Evolutionary conservation across 2,113 vertebrate species (phyloP).

Genomic region (Eubucco bourcierii): DNA sequence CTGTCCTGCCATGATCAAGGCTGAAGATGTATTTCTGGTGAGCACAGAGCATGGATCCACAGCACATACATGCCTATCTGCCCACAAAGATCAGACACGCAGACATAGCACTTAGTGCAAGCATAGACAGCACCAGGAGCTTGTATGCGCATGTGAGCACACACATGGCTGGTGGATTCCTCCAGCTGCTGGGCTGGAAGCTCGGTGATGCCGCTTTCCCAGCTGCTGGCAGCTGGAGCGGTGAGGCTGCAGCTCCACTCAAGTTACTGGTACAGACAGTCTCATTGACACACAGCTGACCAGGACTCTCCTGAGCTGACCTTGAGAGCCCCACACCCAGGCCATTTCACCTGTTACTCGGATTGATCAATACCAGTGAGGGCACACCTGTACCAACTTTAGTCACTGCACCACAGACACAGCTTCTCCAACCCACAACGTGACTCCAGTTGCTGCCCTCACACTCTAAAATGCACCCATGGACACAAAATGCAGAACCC

Average conservation of each 20-base stretch:
- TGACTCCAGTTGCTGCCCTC: neutral
- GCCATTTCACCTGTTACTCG: neutral
- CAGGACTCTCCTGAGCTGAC: neutral
- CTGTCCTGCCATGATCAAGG: neutral
- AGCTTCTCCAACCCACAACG: fast-evolving
- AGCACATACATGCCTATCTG: fast-evolving
- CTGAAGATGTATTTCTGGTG: neutral
- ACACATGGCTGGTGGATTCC: too few species aligned
- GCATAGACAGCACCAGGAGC: too few species aligned
- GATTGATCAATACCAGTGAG: neutral
- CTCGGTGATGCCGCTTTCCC: neutral
- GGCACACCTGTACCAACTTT: neutral
- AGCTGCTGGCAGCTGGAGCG: neutral
- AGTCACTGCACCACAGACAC: neutral
- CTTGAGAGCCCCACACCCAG: neutral
- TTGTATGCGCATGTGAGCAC: too few species aligned
- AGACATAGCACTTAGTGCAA: neutral
- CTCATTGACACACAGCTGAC: neutral
- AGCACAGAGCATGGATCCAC: neutral
- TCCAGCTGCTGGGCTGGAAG: neutral
- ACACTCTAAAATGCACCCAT: fast-evolving
- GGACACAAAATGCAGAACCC: neutral
- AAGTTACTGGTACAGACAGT: neutral
- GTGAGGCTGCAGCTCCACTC: neutral
- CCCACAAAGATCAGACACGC: neutral